Evolutionary conservation across 2,888 invertebrate genomes (phyloP).

Genomic region (Amblyjoppa proteus): DNA sequence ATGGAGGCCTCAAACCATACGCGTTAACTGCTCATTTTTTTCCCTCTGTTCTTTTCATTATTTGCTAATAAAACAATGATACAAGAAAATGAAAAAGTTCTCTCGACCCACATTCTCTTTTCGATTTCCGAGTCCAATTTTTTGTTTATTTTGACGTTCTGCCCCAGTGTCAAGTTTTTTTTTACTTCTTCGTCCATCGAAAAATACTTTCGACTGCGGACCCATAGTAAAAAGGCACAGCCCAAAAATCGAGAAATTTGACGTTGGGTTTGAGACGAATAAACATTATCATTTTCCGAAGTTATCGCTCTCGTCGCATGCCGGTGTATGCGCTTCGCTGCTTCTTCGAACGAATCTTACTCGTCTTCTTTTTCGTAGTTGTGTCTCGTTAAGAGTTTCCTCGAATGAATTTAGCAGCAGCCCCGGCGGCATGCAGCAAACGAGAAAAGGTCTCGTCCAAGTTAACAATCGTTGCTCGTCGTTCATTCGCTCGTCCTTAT

Average conservation of each 20-base stretch:
- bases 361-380: constrained; percentile 23
- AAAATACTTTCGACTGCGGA: neutral
- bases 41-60: neutral
- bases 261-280: neutral
- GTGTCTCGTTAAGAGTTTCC: constrained; percentile 56
- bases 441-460: constrained; percentile 60
- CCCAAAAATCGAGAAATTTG: neutral
- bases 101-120: neutral
- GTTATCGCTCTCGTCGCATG: constrained; percentile 38
- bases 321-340: constrained; percentile 29
- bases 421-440: constrained; percentile 23
- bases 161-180: no score
- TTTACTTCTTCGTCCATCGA: no score
- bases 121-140: neutral
- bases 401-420: constrained; percentile 59
- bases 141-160: neutral
- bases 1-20: constrained; percentile 23
- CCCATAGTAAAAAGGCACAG: neutral
- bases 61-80: neutral
- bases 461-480: constrained; percentile 46
- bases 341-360: constrained; percentile 2
- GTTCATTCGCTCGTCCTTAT: constrained; percentile 44
- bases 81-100: neutral
- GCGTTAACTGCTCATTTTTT: constrained; percentile 1
- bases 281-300: constrained; percentile 41